These are phyloP conservation scores for Scotopteryx bipunctaria DNA, from an alignment of 2,888 invertebrate species.

Conservation along the genomic window DNA sequence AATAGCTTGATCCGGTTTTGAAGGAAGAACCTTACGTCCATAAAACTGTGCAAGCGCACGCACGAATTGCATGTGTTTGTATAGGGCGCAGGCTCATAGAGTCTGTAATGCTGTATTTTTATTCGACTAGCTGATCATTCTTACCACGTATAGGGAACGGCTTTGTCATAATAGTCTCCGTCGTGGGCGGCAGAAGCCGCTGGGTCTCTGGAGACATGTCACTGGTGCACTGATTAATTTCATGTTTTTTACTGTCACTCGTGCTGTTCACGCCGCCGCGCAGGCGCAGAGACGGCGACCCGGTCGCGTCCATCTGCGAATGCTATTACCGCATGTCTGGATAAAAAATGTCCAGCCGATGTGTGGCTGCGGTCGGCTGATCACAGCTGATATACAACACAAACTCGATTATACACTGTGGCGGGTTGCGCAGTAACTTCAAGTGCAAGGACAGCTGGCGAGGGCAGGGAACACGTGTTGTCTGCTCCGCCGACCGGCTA, in stretches of 20 bases:
- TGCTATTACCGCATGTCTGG: constrained; percentile 73
- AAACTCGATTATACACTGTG: constrained; percentile 29
- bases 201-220: constrained; percentile 88
- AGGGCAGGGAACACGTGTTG: constrained; percentile 16
- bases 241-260: constrained; percentile 75
- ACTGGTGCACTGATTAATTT: constrained; percentile 86
- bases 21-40: neutral
- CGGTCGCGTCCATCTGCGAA: constrained; percentile 72
- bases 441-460: constrained; percentile 52
- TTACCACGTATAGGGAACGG: constrained; percentile 94
- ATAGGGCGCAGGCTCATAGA: constrained; percentile 20
- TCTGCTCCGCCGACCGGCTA: constrained; percentile 24
- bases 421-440: constrained; percentile 44
- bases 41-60: constrained; percentile 10
- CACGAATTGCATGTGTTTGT: constrained; percentile 9
- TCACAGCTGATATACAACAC: constrained; percentile 37
- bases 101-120: constrained; percentile 60
- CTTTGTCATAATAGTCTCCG: constrained; percentile 94
- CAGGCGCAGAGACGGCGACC: constrained; percentile 75
- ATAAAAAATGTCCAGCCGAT: constrained; percentile 11
- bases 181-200: constrained; percentile 88
- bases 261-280: constrained; percentile 68
- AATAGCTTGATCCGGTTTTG: constrained; percentile 5
- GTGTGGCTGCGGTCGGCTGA: constrained; percentile 34
- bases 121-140: constrained; percentile 37